Conservation (phyloP, 2,113 vertebrate species). For the Vidua chalybeata region DNA sequence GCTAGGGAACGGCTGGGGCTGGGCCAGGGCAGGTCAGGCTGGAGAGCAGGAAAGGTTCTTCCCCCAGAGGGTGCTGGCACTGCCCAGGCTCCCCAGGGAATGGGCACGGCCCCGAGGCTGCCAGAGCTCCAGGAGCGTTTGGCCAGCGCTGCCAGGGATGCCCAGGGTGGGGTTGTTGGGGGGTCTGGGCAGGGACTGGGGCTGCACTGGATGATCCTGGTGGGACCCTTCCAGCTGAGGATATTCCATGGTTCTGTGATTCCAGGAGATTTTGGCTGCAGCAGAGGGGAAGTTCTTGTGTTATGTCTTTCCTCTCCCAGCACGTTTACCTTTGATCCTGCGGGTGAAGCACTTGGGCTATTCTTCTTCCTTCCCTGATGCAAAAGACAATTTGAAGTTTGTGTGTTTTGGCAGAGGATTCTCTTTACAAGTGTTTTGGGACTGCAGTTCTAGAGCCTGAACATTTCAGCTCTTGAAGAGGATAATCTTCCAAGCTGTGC, state of each 20-base stretch:
- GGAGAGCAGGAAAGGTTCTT: not conserved
- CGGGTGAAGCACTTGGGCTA: not conserved
- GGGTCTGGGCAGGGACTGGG: rapidly evolving
- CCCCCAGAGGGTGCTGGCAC: not conserved
- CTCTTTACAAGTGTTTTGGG: not conserved
- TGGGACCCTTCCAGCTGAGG: not conserved
- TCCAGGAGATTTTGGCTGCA: not conserved
- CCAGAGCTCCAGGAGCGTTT: not conserved
- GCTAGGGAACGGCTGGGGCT: rapidly evolving
- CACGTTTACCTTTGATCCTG: not conserved
- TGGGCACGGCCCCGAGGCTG: not conserved
- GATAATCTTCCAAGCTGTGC: not conserved
- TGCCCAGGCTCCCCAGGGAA: not conserved
- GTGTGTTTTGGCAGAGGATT: not conserved
- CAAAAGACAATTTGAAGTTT: not conserved
- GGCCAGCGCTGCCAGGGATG: not conserved
- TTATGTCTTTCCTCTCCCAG: not conserved
- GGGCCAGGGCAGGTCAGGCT: not conserved
- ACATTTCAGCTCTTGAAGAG: not conserved
- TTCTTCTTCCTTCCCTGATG: constrained; percentile 14
- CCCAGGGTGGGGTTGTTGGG: not conserved
- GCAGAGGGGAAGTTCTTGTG: not conserved
- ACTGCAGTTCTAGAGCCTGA: not conserved
- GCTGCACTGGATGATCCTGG: rapidly evolving
- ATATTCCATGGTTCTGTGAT: not conserved